phyloP scores from a whole-genome alignment of 1,140 invertebrate species.

The Eumaeus atala region DNA sequence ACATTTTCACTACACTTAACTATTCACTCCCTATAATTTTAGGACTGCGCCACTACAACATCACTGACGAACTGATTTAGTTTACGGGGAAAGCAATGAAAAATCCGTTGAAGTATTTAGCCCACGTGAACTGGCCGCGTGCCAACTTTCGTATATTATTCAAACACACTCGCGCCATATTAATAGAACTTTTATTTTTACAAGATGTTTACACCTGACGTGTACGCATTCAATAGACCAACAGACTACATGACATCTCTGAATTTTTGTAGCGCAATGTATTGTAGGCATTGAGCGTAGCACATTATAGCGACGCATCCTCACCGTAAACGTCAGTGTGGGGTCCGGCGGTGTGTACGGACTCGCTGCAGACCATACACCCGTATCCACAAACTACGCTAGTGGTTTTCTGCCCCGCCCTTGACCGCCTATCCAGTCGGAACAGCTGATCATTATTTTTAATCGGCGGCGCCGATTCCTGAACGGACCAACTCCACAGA shows the following conservation, averaged over 20 bases:
- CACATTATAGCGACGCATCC: too few relatives aligned
- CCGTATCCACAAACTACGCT: too few relatives aligned
- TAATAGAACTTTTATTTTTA: constrained; percentile 70
- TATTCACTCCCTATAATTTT: constrained; percentile 28
- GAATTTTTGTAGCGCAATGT: neutral
- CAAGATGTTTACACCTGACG: constrained; percentile 57
- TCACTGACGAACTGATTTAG: constrained; percentile 34
- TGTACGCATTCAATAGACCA: constrained; percentile 29
- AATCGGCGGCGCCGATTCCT: too few relatives aligned
- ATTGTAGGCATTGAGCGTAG: too few relatives aligned
- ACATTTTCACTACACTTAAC: constrained; percentile 58
- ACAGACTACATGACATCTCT: neutral
- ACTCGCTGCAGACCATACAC: too few relatives aligned
- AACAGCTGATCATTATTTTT: too few relatives aligned
- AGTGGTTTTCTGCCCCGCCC: too few relatives aligned
- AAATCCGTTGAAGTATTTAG: constrained; percentile 55
- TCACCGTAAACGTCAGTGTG: too few relatives aligned
- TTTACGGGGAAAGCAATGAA: constrained; percentile 57
- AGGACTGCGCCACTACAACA: constrained; percentile 33
- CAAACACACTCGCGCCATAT: constrained; percentile 59
- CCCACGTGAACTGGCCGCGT: constrained; percentile 56
- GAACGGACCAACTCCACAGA: too few relatives aligned
- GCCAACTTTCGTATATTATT: constrained; percentile 62
- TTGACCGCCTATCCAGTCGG: too few relatives aligned
- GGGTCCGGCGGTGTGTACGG: too few relatives aligned